These are phyloP conservation scores for Sebastes iracundus DNA, from an alignment of 2,797 vertebrate species.

Conservation along the genomic window DNA sequence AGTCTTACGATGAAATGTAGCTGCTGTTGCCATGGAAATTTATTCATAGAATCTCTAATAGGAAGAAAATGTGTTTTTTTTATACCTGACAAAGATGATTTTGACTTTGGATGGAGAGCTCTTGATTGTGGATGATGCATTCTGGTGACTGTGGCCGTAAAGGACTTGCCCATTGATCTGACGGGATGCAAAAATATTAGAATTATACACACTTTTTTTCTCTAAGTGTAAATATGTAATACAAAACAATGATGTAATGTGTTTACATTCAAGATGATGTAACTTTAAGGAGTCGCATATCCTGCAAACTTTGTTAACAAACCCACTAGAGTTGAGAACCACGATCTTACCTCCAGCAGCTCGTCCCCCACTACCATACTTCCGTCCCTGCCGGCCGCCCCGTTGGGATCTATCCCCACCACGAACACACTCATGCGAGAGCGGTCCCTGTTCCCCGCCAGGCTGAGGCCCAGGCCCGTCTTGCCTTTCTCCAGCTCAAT, in stretches of 20 bases:
- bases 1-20: not conserved
- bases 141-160: conserved; percentile 96
- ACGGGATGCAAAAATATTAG: not conserved
- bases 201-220: not conserved
- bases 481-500: conserved; percentile 96
- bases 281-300: not conserved
- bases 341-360: conserved; percentile 90
- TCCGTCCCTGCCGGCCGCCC: conserved; percentile 92
- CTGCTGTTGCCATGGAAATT: not conserved
- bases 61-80: not conserved
- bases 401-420: conserved; percentile 94
- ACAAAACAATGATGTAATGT: not conserved
- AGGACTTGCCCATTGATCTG: conserved; percentile 97
- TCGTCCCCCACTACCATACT: conserved; percentile 93
- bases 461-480: conserved; percentile 94
- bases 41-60: not conserved
- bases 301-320: not conserved
- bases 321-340: not conserved
- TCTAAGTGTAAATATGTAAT: not conserved
- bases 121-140: conserved; percentile 97
- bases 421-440: conserved; percentile 96
- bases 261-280: not conserved
- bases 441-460: conserved; percentile 96
- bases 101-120: conserved; percentile 92
- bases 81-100: conserved; percentile 94